Evolutionary conservation across 1,140 invertebrate genomes (phyloP).

Genomic region (Heliconius eleuchia): DNA sequence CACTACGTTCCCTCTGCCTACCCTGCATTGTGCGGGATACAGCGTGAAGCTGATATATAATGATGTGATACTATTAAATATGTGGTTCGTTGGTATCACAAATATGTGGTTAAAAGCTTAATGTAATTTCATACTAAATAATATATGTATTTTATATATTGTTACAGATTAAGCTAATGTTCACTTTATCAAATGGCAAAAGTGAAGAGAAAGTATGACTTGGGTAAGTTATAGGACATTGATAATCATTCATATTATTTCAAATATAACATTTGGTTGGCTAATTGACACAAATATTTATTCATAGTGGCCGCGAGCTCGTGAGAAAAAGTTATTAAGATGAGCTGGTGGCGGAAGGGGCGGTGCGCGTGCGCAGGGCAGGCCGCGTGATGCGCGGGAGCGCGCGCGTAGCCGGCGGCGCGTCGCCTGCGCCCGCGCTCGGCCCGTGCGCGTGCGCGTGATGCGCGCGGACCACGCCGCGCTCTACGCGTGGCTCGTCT

Average conservation of each 20-base stretch:
- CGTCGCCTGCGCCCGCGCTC: conserved; percentile 58
- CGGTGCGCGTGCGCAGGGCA: conserved; percentile 50
- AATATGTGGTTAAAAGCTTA: too few species aligned
- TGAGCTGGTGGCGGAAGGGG: conserved; percentile 53
- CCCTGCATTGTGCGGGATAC: too few species aligned
- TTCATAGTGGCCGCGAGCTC: conserved; percentile 59
- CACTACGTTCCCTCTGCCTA: too few species aligned
- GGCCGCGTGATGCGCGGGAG: conserved; percentile 53
- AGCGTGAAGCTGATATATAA: too few species aligned
- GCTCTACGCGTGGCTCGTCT: conserved; percentile 77
- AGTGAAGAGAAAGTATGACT: conserved; percentile 59
- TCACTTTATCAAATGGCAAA: conserved; percentile 38
- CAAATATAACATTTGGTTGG: not conserved
- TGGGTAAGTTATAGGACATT: conserved; percentile 52
- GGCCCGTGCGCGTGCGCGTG: conserved; percentile 68
- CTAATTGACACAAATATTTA: not conserved
- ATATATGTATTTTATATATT: conserved; percentile 36
- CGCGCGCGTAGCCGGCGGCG: conserved; percentile 61
- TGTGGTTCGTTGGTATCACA: too few species aligned
- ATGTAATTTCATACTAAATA: too few species aligned
- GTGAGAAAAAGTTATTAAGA: conserved; percentile 57
- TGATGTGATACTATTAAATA: too few species aligned
- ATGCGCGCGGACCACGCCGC: conserved; percentile 72
- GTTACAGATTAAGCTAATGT: conserved; percentile 67
- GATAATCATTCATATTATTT: not conserved